Base-by-base conservation (phyloP, 2,113 vertebrate genomes). In the Onychostruthus taczanowskii region DNA sequence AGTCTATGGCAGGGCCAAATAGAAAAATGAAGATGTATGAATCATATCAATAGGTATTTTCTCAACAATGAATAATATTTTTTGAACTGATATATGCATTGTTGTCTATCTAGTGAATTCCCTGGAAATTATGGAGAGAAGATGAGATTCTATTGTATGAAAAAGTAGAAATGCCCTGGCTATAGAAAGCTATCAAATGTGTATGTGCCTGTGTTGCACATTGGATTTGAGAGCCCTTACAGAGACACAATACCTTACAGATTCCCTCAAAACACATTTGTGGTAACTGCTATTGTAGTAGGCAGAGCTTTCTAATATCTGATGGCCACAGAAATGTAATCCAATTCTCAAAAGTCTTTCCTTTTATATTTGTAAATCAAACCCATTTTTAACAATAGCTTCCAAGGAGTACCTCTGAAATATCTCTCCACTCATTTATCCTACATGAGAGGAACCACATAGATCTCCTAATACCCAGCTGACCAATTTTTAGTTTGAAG, bases 1-100 rank as follows among this genome's bases (percentile, higher is more conserved):
- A 28, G 63, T 93, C 47, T 95, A 37, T 90, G 84, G 61, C 26
- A 80, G 41, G 69, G 77, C 93, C 96, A 95, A 92, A 68, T 50
- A 27, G 50, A 79, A 91, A 72, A 75, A 53, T 53, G 27, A 82
- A 87, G 50, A 87, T 0, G 0, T 56, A 43, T 67, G 22, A 77
- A 77, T 94, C 63, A 16, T 58, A 41, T 49, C 19, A 70, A 89
- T 21, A 85, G 53, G 28, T 53, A 46, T 80, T 92, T 94, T 84
- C 46, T 82, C 75, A 94, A 86, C 10, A 47, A 39, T 26, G 8
- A 72, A 39, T 39, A 62, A 39, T 82, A 43, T 35, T 83, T 83
- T 58, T 86, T 41, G 4, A 59, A 68, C 30, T 58, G 46, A 76
- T 72, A 15, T 5, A 22, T 43, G 4, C 31, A 30, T 19, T 58